Conservation (phyloP, 2,888 invertebrate species). For the Platycheirus rosarum region DNA sequence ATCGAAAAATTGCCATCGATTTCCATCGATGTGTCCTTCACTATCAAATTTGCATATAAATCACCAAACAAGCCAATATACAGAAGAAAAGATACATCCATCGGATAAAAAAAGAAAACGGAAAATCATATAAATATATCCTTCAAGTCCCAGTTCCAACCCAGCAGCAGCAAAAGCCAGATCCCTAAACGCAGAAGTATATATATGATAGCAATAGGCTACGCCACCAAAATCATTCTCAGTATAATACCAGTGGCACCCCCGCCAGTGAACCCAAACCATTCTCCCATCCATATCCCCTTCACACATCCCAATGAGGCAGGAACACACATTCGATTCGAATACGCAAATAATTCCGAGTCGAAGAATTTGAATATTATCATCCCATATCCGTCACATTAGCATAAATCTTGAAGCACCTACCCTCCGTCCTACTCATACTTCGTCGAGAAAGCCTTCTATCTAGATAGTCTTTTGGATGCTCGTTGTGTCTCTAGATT, state of each 20-base stretch:
- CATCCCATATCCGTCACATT: constrained; percentile 72
- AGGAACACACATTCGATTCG: constrained; percentile 51
- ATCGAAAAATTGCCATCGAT: constrained; percentile 74
- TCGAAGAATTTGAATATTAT: constrained; percentile 73
- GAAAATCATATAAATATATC: constrained; percentile 66
- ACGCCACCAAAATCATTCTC: constrained; percentile 44
- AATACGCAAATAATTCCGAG: constrained; percentile 61
- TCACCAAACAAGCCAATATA: constrained; percentile 74
- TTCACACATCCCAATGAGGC: constrained; percentile 33
- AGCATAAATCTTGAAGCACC: constrained; percentile 70
- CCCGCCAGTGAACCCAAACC: neutral
- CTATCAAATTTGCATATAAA: constrained; percentile 73
- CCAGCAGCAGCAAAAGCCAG: constrained; percentile 15
- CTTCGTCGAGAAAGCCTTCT: too few species aligned
- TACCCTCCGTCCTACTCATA: neutral
- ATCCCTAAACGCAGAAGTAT: constrained; percentile 10
- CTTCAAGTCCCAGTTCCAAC: constrained; percentile 37
- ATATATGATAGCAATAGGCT: neutral
- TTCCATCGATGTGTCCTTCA: constrained; percentile 74
- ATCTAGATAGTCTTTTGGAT: constrained; percentile 24
- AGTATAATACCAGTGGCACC: neutral
- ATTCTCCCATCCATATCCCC: neutral
- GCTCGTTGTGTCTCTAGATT: constrained; percentile 43
- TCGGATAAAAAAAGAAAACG: constrained; percentile 18
- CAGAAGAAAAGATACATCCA: constrained; percentile 35